Evolutionary conservation across 2,113 vertebrate genomes (phyloP).

Genomic region (Noctilio leporinus): DNA sequence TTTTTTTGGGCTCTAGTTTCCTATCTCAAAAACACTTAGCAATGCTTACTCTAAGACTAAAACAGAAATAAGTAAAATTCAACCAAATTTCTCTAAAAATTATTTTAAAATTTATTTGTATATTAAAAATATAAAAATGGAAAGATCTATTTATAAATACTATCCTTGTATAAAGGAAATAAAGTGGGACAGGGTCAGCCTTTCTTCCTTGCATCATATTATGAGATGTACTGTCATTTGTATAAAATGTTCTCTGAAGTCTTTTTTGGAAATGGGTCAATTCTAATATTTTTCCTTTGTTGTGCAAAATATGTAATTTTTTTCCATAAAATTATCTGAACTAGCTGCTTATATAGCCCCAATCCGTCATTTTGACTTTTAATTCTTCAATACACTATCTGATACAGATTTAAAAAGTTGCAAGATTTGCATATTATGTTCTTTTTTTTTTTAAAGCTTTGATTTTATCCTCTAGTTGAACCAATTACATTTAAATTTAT

Average conservation of each 20-base stretch:
- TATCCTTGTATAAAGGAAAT: not conserved
- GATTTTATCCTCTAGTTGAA: not conserved
- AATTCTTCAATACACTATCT: constrained; percentile 21
- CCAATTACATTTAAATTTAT: not conserved
- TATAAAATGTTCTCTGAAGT: constrained; percentile 42
- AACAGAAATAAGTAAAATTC: not conserved
- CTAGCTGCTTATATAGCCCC: constrained; percentile 33
- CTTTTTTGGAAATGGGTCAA: constrained; percentile 60
- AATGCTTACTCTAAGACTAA: not conserved
- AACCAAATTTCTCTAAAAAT: not conserved
- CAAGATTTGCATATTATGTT: not conserved
- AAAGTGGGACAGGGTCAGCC: not conserved
- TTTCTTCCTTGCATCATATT: not conserved
- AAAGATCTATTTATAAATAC: not conserved
- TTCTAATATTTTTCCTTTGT: constrained; percentile 58
- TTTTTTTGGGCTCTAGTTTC: not conserved
- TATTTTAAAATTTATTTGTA: not conserved
- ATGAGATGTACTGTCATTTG: not conserved
- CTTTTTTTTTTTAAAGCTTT: not conserved
- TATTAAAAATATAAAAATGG: not conserved
- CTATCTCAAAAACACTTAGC: not conserved
- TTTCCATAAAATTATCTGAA: constrained; percentile 39
- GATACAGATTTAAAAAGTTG: not conserved
- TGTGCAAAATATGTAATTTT: constrained; percentile 50
- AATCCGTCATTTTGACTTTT: constrained; percentile 66